Evolutionary conservation across 2,113 vertebrate genomes (phyloP), one percentile per base, ranked within the genome.

Genomic region (Sapayoa aenigma): DNA sequence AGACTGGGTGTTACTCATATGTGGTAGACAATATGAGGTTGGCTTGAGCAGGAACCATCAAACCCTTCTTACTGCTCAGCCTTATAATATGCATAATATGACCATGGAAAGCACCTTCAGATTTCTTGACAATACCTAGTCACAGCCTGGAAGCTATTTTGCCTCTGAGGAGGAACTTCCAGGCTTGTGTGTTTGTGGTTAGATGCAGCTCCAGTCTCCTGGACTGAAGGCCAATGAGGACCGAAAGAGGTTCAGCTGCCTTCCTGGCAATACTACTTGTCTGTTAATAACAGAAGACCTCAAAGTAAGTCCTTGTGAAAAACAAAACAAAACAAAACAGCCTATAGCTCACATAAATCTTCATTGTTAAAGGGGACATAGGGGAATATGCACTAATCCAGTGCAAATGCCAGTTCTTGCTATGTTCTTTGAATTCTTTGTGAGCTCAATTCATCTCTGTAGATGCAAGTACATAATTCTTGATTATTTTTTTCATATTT

Each of bases 41-140:
- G 49, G 68, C 44, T 96, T 93, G 80, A 92, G 60, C 39, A 72
- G 58, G 50, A 96, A 91, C 91, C 83, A 90, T 44, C 41, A 39
- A 85, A 62, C 16, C 8, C 20, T 90, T 86, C 56, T 88, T 72
- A 53, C 25, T 90, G 62, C 76, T 73, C 58, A 87, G 75, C 79
- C 50, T 74, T 18, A 1, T 41, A 81, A 87, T 18, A 44, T 27
- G 46, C 28, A 56, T 59, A 69, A 75, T 67, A 84, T 1, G 22
- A 58, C 50, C 53, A 82, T 50, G 60, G 86, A 93, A 88, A 35
- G 17, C 33, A 82, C 39, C 59, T 81, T 76, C 88, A 81, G 52
- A 22, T 87, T 87, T 84, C 66, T 73, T 77, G 86, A 66, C 44
- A 68, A 63, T 9, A 78, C 58, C 50, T 66, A 72, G 33, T 59